Base-by-base conservation (phyloP, 2,888 invertebrate genomes). In the Pyrrhia umbra region DNA sequence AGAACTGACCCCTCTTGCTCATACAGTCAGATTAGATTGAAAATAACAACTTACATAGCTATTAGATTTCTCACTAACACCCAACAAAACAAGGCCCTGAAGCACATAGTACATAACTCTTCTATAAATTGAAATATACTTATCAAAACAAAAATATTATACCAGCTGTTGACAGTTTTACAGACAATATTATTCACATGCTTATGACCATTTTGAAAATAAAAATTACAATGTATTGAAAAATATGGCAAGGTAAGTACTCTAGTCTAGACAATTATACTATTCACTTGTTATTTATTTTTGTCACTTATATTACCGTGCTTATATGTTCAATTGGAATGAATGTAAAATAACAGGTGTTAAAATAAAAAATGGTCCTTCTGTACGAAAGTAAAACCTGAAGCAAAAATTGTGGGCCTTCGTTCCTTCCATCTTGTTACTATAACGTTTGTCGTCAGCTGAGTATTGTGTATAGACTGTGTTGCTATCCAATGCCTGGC, bases 1-100 rank as follows among this genome's bases (percentile, higher is more conserved):
- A 73, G 72, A 76, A 57, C 60, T 84, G 82, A 85, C 83, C 82
- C 70, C 68, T 78, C 60, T 34, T 50, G n/a, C 30, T 49, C 34
- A 54, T 46, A 15, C 25, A 46, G n/a, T 40, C 39, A 58, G 63
- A 75, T 75, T 68, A 71, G 16, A 54, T 43, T 45, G 43, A 45
- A 49, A 73, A 75, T 43, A 70, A 61, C 51, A 61, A 49, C 16
- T 21, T 13, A 10, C 9, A 21, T 18, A n/a, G n/a, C n/a, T n/a
- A 40, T 16, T 8, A 6, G 16, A 23, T 52, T 23, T 30, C 25
- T 69, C 30, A 45, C 45, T 39, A 43, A 46, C 30, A 30, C n/a
- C 37, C 1, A 37, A 18, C 25, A 39, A 57, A 66, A 34, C 45
- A 50, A 61, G 10, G 20, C 25, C 10, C 6, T 27, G 15, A 5